Evolutionary conservation across 2,888 invertebrate species (phyloP).

Genomic region (Merodon equestris): DNA sequence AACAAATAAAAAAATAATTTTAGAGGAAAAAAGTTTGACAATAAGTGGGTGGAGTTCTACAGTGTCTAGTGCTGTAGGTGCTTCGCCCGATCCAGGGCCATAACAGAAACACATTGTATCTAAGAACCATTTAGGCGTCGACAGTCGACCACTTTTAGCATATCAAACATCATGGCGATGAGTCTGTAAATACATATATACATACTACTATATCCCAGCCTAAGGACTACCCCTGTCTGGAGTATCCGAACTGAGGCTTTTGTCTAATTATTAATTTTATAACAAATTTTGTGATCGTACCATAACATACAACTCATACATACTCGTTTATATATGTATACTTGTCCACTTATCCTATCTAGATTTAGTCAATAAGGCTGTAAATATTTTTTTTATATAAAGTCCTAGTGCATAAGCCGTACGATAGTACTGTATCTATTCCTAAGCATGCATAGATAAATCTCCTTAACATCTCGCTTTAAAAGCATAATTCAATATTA

Average conservation of each 20-base stretch:
- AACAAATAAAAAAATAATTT: slow-evolving; percentile 40
- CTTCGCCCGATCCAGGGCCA: slow-evolving; percentile 51
- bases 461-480: slow-evolving; percentile 30
- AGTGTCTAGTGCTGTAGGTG: slow-evolving; percentile 17
- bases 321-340: no score
- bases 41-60: slow-evolving; percentile 46
- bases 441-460: background rate
- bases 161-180: slow-evolving; percentile 50
- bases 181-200: slow-evolving; percentile 42
- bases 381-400: slow-evolving; percentile 35
- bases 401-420: slow-evolving; percentile 21
- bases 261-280: slow-evolving; percentile 16
- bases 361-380: slow-evolving; percentile 45
- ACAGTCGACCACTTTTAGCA: slow-evolving; percentile 37
- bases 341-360: slow-evolving; percentile 22
- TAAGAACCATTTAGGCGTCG: slow-evolving; percentile 35
- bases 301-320: slow-evolving; percentile 38
- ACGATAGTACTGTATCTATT: no score
- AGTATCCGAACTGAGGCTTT: background rate
- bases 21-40: no score
- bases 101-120: no score
- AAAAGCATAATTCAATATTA: slow-evolving; percentile 21
- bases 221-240: no score
- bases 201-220: no score
- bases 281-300: slow-evolving; percentile 60